A percentile compares a stretch with the other conserved stretches of the same genome.
Conservation (phyloP, 2,113 vertebrate species). For the Elephantulus edwardii region DNA sequence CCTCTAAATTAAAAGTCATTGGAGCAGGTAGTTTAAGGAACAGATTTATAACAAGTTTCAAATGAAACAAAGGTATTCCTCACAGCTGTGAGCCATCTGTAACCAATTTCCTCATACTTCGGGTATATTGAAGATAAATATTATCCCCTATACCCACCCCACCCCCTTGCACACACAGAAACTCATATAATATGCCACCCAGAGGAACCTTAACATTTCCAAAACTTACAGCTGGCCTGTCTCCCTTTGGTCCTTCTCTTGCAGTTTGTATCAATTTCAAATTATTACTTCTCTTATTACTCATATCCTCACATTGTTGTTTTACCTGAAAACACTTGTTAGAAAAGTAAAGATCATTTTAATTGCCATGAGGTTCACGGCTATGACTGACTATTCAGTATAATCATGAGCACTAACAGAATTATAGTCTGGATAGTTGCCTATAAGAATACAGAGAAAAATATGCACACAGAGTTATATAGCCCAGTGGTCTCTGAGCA, state of each 20-base stretch:
- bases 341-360: slow-evolving; percentile 44
- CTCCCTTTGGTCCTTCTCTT: slow-evolving; percentile 54
- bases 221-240: slow-evolving; percentile 28
- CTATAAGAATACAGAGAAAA: background rate
- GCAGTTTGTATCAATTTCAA: slow-evolving; percentile 59
- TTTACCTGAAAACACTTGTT: slow-evolving; percentile 42
- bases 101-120: slow-evolving; percentile 72
- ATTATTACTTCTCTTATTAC: background rate
- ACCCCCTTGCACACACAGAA: slow-evolving; percentile 13
- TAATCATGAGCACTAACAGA: slow-evolving; percentile 18
- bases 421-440: slow-evolving; percentile 41
- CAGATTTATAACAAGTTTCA: slow-evolving; percentile 75
- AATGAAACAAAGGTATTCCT: slow-evolving; percentile 76
- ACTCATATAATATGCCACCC: slow-evolving; percentile 63
- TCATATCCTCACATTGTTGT: background rate
- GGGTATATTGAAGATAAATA: slow-evolving; percentile 74
- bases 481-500: background rate
- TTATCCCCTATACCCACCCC: slow-evolving; percentile 16
- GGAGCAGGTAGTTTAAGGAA: slow-evolving; percentile 69
- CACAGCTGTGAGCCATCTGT: slow-evolving; percentile 78
- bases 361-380: slow-evolving; percentile 5
- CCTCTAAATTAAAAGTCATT: slow-evolving; percentile 71
- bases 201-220: slow-evolving; percentile 62
- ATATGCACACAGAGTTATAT: background rate
- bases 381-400: slow-evolving; percentile 39